A percentile compares a stretch with the other conserved stretches of the same genome.
Evolutionary conservation across 2,113 vertebrate species (phyloP).

Genomic region (Chloroceryle aenea): DNA sequence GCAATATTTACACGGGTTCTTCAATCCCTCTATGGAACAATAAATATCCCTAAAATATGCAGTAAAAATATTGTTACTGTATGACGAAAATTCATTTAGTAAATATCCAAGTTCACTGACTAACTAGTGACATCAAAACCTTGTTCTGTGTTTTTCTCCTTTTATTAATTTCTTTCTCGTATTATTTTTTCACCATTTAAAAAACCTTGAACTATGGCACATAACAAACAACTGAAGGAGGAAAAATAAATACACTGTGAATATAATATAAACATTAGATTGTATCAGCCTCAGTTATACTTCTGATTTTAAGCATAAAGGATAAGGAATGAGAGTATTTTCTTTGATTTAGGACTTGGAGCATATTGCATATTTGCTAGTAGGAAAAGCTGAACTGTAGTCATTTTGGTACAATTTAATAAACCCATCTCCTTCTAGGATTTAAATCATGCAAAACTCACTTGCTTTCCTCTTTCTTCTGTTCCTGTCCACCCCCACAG

Average conservation of each 20-base stretch:
- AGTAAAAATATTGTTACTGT: neutral
- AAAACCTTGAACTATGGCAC: neutral
- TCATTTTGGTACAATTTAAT: neutral
- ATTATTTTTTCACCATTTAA: neutral
- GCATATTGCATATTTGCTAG: neutral
- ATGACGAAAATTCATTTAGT: neutral
- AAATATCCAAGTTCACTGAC: neutral
- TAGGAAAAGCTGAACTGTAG: neutral
- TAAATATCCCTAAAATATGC: neutral
- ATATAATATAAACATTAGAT: neutral
- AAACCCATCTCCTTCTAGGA: neutral
- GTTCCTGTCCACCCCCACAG: neutral
- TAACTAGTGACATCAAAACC: neutral
- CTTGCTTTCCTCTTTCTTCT: neutral
- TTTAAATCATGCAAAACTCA: neutral
- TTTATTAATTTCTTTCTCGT: neutral
- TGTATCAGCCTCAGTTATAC: neutral
- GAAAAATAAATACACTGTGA: neutral
- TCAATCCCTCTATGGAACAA: neutral
- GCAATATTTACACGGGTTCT: conserved; percentile 6
- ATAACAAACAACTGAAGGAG: neutral
- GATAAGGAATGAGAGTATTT: neutral
- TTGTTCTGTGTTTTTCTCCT: neutral
- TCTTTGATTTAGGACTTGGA: neutral
- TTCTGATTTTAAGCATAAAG: neutral